phyloP scores from a whole-genome alignment of 1,140 invertebrate species.

The Atta texana region DNA sequence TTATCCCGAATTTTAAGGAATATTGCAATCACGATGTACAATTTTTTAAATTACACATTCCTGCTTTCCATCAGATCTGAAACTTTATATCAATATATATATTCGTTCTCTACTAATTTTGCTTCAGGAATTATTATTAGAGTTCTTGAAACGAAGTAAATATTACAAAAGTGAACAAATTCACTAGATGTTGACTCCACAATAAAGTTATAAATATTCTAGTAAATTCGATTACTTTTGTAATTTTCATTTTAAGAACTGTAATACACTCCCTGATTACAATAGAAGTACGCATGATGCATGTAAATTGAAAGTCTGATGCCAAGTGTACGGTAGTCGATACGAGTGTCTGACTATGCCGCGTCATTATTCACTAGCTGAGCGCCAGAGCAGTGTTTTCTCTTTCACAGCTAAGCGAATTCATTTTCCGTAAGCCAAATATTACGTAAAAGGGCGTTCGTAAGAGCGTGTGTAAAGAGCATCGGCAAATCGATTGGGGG shows the following conservation, averaged over 20 bases:
- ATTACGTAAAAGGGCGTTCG: slow-evolving; percentile 40
- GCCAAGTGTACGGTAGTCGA: slow-evolving; percentile 11
- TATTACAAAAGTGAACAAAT: too few species aligned
- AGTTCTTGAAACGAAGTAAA: too few species aligned
- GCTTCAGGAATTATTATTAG: too few species aligned
- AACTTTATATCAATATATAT: background rate
- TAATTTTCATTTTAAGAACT: too few species aligned
- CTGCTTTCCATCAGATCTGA: too few species aligned
- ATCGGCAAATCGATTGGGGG: slow-evolving; percentile 31
- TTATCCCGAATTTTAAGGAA: too few species aligned
- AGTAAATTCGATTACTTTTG: too few species aligned
- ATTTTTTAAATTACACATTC: too few species aligned
- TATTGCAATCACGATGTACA: too few species aligned
- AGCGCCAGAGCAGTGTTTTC: background rate
- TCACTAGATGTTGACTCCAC: too few species aligned
- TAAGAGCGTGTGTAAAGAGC: background rate
- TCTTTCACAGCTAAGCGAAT: slow-evolving; percentile 37
- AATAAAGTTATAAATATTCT: too few species aligned
- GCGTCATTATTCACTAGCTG: slow-evolving; percentile 37
- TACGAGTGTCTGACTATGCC: slow-evolving; percentile 8
- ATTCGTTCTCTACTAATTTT: background rate
- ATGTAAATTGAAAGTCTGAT: background rate
- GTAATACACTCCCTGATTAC: background rate
- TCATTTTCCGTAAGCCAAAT: slow-evolving; percentile 42
- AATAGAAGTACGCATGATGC: too few species aligned